Conservation (phyloP, 2,888 invertebrate genomes). For the Caenorhabditis japonica region DNA sequence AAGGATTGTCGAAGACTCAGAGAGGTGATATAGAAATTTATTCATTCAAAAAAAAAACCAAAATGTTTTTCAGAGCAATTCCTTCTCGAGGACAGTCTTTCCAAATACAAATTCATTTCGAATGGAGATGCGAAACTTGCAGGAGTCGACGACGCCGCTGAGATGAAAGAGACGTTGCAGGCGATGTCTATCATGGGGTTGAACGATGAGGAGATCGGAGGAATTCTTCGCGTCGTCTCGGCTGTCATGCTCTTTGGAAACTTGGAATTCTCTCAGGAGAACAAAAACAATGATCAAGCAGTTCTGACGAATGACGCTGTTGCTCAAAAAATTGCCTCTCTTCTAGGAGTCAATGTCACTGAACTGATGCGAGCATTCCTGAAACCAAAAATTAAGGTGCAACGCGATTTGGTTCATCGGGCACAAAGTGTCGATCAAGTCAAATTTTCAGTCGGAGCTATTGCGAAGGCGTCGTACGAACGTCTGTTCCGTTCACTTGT, state of each 20-base stretch:
- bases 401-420: constrained; percentile 96
- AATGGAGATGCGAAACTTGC: constrained; percentile 87
- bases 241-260: constrained; percentile 95
- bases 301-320: constrained; percentile 94
- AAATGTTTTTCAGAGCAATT: constrained; percentile 80
- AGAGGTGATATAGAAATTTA: constrained; percentile 6
- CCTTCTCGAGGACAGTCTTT: constrained; percentile 92
- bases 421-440: constrained; percentile 97
- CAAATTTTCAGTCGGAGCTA: constrained; percentile 97
- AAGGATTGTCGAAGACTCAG: constrained; percentile 84
- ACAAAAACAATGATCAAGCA: constrained; percentile 94
- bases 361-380: constrained; percentile 98
- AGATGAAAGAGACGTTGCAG: constrained; percentile 92
- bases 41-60: neutral
- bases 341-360: constrained; percentile 90
- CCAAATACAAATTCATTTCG: constrained; percentile 91
- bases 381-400: constrained; percentile 94
- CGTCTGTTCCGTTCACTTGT: constrained; percentile 86
- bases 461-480: constrained; percentile 97
- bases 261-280: constrained; percentile 97
- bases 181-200: constrained; percentile 99
- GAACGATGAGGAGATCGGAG: constrained; percentile 89
- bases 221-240: constrained; percentile 94
- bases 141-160: constrained; percentile 90
- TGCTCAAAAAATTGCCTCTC: constrained; percentile 92